Conservation (phyloP, 2,797 vertebrate species). For the Tokudaia tokunoshimensis region DNA sequence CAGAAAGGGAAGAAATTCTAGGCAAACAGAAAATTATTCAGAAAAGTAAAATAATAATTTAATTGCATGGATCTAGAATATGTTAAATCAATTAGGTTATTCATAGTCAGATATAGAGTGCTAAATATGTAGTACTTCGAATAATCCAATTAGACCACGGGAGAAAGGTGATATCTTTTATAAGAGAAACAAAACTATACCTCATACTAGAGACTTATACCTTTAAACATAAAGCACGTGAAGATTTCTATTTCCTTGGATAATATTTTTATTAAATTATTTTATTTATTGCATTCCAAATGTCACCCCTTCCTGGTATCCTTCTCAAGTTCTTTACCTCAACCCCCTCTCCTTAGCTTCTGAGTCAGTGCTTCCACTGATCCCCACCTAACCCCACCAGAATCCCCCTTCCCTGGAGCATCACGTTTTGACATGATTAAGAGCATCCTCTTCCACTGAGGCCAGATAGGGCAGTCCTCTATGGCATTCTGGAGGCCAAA, state of each 20-base stretch:
- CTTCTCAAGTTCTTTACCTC: neutral
- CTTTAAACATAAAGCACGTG: neutral
- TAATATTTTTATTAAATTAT: neutral
- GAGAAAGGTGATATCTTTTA: neutral
- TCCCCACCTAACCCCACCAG: neutral
- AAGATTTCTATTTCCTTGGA: neutral
- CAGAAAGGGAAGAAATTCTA: neutral
- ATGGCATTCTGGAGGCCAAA: neutral
- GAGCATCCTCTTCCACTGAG: neutral
- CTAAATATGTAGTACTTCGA: neutral
- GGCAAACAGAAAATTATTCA: neutral
- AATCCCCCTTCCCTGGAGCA: neutral
- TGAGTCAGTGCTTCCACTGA: neutral
- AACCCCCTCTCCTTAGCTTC: neutral
- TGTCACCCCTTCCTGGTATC: neutral
- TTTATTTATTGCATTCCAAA: neutral
- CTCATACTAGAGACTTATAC: neutral
- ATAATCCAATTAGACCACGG: neutral
- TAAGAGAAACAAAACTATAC: neutral
- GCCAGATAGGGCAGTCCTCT: neutral
- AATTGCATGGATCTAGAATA: neutral
- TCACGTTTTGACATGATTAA: neutral
- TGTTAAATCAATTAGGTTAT: neutral
- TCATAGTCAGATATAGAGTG: neutral
- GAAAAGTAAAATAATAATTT: neutral